These are phyloP conservation scores for Leucozona laternaria DNA, from an alignment of 2,888 invertebrate species.

Conservation along the genomic window DNA sequence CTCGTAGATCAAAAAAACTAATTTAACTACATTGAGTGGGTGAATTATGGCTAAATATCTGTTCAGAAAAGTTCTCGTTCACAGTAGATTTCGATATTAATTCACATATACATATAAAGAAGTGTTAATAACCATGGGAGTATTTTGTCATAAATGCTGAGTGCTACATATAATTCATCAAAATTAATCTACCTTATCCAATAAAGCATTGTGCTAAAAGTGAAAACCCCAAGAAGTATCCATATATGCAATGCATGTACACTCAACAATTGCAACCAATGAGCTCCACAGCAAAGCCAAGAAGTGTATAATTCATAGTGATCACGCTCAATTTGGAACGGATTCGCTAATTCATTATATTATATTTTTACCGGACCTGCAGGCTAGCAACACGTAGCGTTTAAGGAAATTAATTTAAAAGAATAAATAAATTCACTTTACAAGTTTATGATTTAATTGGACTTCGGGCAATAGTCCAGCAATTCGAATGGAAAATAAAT, in stretches of 20 bases:
- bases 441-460: constrained; percentile 66
- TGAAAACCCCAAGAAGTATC: neutral
- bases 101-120: neutral
- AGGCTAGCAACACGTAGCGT: constrained; percentile 40
- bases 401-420: constrained; percentile 67
- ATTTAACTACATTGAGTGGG: neutral
- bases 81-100: neutral
- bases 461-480: constrained; percentile 18
- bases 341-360: constrained; percentile 51
- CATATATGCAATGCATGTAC: neutral
- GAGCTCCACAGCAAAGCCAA: constrained; percentile 28
- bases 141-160: constrained; percentile 5
- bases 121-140: constrained; percentile 13
- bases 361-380: constrained; percentile 40
- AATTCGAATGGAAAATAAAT: constrained; percentile 37
- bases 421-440: constrained; percentile 56
- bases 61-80: neutral
- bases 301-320: constrained; percentile 46
- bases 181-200: constrained; percentile 19
- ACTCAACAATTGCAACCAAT: neutral
- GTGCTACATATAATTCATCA: constrained; percentile 17
- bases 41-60: neutral
- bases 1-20: neutral
- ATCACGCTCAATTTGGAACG: constrained; percentile 54
- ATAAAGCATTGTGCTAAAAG: constrained; percentile 6